Evolutionary conservation across 2,113 vertebrate genomes (phyloP).

Genomic region (Corythornis madagascariensis): DNA sequence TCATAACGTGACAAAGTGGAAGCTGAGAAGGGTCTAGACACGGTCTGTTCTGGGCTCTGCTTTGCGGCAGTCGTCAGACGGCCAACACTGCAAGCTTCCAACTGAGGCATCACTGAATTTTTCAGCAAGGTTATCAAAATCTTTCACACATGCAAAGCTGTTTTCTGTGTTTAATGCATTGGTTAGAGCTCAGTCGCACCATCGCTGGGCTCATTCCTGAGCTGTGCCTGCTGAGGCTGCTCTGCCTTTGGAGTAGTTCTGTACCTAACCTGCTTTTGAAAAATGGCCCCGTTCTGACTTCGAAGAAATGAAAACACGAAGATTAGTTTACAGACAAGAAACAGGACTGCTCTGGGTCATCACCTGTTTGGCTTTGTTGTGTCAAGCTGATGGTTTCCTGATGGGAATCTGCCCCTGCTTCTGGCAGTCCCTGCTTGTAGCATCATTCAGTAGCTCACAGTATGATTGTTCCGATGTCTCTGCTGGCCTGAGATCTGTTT

Average conservation of each 20-base stretch:
- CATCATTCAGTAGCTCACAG: background rate
- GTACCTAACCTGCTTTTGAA: background rate
- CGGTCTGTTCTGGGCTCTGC: background rate
- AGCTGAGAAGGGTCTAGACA: constrained; percentile 26
- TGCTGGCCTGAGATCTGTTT: background rate
- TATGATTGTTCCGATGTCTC: background rate
- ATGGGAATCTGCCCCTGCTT: background rate
- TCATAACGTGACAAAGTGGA: background rate
- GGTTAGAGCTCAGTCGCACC: background rate
- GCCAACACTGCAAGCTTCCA: background rate
- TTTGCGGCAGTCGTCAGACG: background rate
- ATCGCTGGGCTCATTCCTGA: background rate
- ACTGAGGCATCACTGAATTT: background rate
- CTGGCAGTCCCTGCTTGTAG: background rate
- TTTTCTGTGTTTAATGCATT: background rate
- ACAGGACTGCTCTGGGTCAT: background rate
- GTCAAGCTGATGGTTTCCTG: background rate
- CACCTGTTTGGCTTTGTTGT: background rate
- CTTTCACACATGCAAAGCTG: background rate
- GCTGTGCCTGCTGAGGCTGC: background rate
- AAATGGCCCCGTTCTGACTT: background rate
- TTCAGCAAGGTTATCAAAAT: background rate
- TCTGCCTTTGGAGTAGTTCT: background rate
- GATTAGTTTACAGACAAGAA: background rate
- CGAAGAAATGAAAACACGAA: background rate